Base-by-base conservation (phyloP, 2,113 vertebrate species). In the Collichthys lucidus region DNA sequence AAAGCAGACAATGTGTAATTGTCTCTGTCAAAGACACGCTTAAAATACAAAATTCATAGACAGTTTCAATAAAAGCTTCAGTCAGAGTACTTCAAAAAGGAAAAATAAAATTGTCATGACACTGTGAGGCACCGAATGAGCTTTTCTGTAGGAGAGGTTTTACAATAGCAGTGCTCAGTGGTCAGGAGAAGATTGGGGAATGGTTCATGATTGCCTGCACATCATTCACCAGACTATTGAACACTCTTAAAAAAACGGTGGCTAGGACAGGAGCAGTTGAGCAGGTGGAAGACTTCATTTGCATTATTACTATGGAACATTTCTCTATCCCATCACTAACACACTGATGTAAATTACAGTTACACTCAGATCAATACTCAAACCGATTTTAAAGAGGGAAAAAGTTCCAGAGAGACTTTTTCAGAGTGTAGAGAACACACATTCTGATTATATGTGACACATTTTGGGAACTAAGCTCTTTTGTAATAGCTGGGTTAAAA, bases 331-430 rank as follows among this genome's bases (percentile, higher is more conserved):
- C 67, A 79, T 40, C 8, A 31, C 31, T 5, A 31, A 31, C 53
- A n/a, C 70, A 77, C 78, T 40, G 42, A 53, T 17, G 60, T 74
- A 77, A 77, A 83, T 78, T 46, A 26, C 17, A 24, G 31, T 46
- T 35, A 59, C 57, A 69, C 82, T 83, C 53, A 15, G 76, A 65
- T 88, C 89, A 82, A 89, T 86, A 64, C 80, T 77, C 68, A 70
- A 64, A 71, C 26, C n/a, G 64, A 83, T 74, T 77, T 49, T 17
- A 57, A 77, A 20, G 49, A 46, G 22, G 49, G 14, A 1, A 55
- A 60, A 69, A 78, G 29, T 65, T 61, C 86, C 44, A 26, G 47
- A 74, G 68, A 73, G 82, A 75, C 56, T 75, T 82, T 91, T 77
- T 72, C 7, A 60, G 82, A 85, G 68, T 47, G 75, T 42, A 22